Evolutionary conservation across 2,113 vertebrate species (phyloP).

Genomic region (Lepus timidus): DNA sequence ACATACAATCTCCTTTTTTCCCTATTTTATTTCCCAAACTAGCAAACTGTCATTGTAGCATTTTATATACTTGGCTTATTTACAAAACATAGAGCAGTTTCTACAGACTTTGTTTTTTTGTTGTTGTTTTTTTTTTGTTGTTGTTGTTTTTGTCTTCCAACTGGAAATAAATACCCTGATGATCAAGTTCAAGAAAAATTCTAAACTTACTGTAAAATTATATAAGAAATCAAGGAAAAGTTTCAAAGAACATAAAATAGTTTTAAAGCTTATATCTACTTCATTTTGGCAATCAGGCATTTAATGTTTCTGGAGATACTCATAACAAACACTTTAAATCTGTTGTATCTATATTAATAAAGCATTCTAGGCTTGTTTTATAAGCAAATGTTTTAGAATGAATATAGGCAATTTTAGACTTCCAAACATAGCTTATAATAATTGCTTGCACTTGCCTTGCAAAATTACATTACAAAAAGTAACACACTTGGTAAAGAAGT

Average conservation of each 20-base stretch:
- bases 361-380: neutral
- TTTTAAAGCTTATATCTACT: neutral
- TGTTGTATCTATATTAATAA: neutral
- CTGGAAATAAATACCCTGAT: neutral
- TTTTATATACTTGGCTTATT: neutral
- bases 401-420: neutral
- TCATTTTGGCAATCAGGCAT: neutral
- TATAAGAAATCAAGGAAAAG: constrained; percentile 8
- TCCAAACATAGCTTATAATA: constrained; percentile 1
- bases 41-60: neutral
- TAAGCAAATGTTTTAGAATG: constrained; percentile 21
- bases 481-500: neutral
- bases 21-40: neutral
- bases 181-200: neutral
- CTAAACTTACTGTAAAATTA: neutral
- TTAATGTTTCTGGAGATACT: constrained; percentile 26
- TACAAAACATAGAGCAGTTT: neutral
- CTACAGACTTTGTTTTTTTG: constrained; percentile 4
- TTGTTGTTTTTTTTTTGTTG: neutral
- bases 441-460: constrained; percentile 31
- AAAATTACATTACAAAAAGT: constrained; percentile 37
- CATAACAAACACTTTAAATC: constrained; percentile 19
- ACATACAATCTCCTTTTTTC: neutral
- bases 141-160: neutral
- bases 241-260: neutral